Evolutionary conservation across 2,113 vertebrate species (phyloP).

Genomic region (Poicephalus gulielmi): DNA sequence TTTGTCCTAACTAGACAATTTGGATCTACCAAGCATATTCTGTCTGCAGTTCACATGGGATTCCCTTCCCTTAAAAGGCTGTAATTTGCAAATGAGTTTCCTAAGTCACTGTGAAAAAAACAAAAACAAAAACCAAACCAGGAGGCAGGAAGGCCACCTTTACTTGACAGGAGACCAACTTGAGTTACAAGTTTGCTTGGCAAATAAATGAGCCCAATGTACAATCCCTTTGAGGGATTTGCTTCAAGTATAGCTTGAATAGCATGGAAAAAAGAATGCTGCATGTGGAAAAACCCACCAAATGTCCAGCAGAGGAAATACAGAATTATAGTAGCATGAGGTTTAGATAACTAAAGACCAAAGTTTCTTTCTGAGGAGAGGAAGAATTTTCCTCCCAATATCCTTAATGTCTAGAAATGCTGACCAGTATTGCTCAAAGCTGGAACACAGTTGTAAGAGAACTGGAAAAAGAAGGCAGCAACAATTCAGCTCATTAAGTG

Average conservation of each 20-base stretch:
- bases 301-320: background rate
- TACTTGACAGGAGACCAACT: background rate
- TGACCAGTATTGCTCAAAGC: background rate
- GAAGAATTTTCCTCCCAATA: background rate
- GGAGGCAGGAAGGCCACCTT: background rate
- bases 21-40: background rate
- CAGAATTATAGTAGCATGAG: background rate
- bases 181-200: background rate
- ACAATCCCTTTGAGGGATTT: background rate
- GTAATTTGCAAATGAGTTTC: background rate
- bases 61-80: background rate
- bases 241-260: background rate
- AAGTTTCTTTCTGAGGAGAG: background rate
- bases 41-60: background rate
- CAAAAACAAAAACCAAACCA: background rate
- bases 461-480: background rate
- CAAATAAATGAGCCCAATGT: background rate
- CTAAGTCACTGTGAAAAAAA: background rate
- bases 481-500: background rate
- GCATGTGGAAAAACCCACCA: background rate
- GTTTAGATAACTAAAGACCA: background rate
- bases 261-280: background rate
- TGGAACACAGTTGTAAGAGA: background rate
- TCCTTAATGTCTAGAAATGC: background rate
- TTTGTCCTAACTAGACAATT: background rate